Conservation (phyloP, 2,113 vertebrate genomes). For the Sinocyclocheilus grahami region DNA sequence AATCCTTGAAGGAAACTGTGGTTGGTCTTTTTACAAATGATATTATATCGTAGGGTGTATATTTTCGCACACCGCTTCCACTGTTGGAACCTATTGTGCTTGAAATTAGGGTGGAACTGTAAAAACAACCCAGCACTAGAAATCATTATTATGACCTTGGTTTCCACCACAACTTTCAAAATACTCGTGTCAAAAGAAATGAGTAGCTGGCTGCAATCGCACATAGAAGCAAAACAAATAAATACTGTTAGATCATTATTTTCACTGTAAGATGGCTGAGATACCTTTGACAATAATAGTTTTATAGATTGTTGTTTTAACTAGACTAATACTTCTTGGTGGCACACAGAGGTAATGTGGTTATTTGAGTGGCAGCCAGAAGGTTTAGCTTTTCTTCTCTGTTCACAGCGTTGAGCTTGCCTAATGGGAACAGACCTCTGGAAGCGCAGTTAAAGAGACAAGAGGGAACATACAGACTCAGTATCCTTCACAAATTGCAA, state of each 20-base stretch:
- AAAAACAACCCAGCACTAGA: conserved; percentile 15
- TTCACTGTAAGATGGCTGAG: not conserved
- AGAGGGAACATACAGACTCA: not conserved
- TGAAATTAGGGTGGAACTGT: conserved; percentile 38
- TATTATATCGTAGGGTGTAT: conserved; percentile 13
- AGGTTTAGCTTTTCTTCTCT: not conserved
- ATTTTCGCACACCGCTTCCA: not conserved
- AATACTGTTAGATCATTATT: conserved; percentile 19
- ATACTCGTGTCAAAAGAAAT: not conserved
- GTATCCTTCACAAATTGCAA: not conserved
- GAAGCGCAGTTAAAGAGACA: not conserved
- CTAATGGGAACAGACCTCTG: conserved; percentile 3
- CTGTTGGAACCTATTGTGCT: conserved; percentile 23
- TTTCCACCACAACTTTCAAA: conserved; percentile 17
- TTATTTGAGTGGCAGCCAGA: not conserved
- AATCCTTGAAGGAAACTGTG: conserved; percentile 33
- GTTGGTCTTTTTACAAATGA: conserved; percentile 8
- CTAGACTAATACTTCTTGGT: not conserved
- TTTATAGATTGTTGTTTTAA: not conserved
- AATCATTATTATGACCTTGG: conserved; percentile 32
- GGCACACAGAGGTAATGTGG: not conserved
- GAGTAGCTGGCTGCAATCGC: conserved; percentile 2
- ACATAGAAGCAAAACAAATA: conserved; percentile 18
- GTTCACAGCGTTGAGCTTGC: not conserved
- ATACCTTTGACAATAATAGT: not conserved